phyloP scores from a whole-genome alignment of 2,113 vertebrate genomes.

The Microcebus ravelobensis region DNA sequence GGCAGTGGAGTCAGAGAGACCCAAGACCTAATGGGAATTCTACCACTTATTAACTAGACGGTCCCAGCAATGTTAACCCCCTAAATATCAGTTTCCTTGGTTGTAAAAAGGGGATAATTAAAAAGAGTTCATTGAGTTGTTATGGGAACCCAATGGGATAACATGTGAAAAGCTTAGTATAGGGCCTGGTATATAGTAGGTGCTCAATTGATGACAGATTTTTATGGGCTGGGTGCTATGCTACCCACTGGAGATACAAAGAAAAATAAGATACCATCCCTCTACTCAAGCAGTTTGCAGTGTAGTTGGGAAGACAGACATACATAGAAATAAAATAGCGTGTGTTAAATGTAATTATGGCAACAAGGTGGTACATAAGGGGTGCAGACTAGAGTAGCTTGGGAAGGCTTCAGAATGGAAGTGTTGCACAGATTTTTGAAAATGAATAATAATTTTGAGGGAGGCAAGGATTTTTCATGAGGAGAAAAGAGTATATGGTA shows the following conservation, averaged over 20 bases:
- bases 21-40: not conserved
- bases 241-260: not conserved
- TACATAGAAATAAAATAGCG: not conserved
- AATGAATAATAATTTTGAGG: constrained; percentile 14
- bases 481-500: not conserved
- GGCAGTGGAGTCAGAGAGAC: not conserved
- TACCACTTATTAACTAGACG: not conserved
- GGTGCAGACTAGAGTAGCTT: not conserved
- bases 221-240: not conserved
- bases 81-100: not conserved
- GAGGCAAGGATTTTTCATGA: not conserved
- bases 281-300: not conserved
- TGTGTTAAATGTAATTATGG: not conserved
- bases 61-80: not conserved
- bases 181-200: not conserved
- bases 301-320: not conserved
- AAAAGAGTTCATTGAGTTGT: not conserved
- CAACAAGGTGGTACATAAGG: not conserved
- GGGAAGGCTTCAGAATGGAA: not conserved
- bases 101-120: not conserved
- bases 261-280: not conserved
- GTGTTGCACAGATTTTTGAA: not conserved
- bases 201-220: not conserved
- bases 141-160: not conserved
- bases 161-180: not conserved